Base-by-base conservation (phyloP, 2,113 vertebrate genomes). In the Ascaphus truei region DNA sequence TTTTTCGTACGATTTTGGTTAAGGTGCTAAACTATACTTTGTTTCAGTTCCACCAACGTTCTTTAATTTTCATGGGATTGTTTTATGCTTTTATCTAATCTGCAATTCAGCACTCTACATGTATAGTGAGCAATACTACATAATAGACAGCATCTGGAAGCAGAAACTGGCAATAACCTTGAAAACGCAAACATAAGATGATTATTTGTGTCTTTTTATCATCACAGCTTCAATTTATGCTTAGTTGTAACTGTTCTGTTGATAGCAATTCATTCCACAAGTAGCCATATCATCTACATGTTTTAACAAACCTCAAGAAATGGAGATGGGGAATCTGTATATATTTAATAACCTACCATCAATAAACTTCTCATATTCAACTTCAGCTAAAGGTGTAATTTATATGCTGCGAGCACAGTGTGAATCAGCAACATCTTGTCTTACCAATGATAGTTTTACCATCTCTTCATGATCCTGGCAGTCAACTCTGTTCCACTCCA, bases 361-460 rank as follows among this genome's bases (percentile, higher is more conserved):
- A 76, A 33, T 5, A 47, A 55, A 77, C 73, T 16, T 50, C 39
- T 56, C 58, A 76, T 60, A 51, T 56, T 30, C 60, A 1, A 34
- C 33, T 47, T 67, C 31, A 48, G 26, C 45, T 55, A 20, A 58
- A 79, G 76, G 61, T 62, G 36, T 22, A 43, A 76, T 63, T 69
- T 76, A 71, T 80, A 77, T 81, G 47, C 37, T 73, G 65, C 68
- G 47, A 18, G 59, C 63, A 43, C 41, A 67, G 73, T 31, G 62
- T 45, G 50, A 76, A 61, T 76, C 76, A 78, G 74, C 48, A 72
- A 36, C 25, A 59, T 77, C 75, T 80, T 74, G 63, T 77, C 59
- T 78, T 79, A 76, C 73, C 60, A 64, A 71, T 43, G 71, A 67
- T 43, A 67, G 73, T 41, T 68, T 65, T 23, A 37, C 53, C 56